Percentiles rank a stretch among this genome's conserved stretches.
These are phyloP conservation scores for Cylloceria caligata DNA, from an alignment of 2,888 invertebrate species.

Conservation along the genomic window DNA sequence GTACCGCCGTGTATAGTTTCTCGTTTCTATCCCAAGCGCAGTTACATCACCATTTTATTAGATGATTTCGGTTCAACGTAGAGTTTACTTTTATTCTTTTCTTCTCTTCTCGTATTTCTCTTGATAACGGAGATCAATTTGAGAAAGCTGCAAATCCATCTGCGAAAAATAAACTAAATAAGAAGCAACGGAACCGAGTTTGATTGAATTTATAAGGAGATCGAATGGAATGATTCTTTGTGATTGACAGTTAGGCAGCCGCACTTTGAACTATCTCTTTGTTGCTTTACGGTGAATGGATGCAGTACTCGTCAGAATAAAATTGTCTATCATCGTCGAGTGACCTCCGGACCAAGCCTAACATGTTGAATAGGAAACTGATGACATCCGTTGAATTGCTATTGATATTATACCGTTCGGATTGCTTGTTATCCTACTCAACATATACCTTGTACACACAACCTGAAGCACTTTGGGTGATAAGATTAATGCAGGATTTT, in stretches of 20 bases:
- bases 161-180: neutral
- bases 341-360: conserved; percentile 20
- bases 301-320: neutral
- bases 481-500: no score
- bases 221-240: conserved; percentile 10
- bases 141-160: neutral
- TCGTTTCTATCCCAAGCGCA: conserved; percentile 36
- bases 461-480: no score
- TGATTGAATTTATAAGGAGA: conserved; percentile 33
- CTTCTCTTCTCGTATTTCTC: neutral
- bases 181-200: conserved; percentile 5
- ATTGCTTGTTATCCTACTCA: neutral
- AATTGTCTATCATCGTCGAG: neutral
- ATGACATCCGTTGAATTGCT: conserved; percentile 20
- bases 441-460: neutral
- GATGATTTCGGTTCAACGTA: conserved; percentile 38
- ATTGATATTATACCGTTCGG: conserved; percentile 46
- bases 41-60: conserved; percentile 51
- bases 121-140: neutral
- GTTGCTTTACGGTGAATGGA: neutral
- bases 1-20: conserved; percentile 8
- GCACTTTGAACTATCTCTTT: neutral
- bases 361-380: conserved; percentile 41
- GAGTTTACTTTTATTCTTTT: neutral
- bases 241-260: conserved; percentile 22